Conservation (phyloP, 1,140 invertebrate genomes). For the Dreissena polymorpha region DNA sequence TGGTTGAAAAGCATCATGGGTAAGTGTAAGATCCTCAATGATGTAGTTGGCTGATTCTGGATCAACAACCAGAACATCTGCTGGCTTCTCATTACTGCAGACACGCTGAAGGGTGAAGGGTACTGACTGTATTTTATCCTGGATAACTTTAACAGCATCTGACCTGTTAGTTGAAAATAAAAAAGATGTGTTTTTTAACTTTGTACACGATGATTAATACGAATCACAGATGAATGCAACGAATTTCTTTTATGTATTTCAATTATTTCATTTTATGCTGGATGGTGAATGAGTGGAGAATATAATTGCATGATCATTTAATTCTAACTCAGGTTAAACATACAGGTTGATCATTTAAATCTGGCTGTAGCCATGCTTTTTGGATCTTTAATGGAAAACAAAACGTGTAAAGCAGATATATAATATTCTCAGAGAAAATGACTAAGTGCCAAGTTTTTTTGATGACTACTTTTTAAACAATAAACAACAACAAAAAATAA, state of each 20-base stretch:
- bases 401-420: no score
- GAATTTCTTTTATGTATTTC: background rate
- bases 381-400: no score
- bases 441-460: no score
- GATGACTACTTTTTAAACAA: no score
- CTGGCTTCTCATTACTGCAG: constrained; percentile 25
- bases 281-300: no score
- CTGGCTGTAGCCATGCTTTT: no score
- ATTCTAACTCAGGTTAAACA: no score
- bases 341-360: no score
- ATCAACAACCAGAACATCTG: constrained; percentile 65
- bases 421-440: no score
- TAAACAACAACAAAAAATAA: no score
- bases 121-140: constrained; percentile 64
- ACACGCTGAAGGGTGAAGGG: constrained; percentile 65
- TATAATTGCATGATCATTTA: background rate
- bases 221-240: background rate
- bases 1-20: constrained; percentile 60
- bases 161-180: constrained; percentile 62
- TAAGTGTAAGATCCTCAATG: constrained; percentile 66
- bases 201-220: background rate
- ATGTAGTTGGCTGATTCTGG: constrained; percentile 67
- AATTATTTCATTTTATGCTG: background rate
- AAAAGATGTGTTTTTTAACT: background rate
- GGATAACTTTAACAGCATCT: constrained; percentile 67